Evolutionary conservation across 2,888 invertebrate genomes (phyloP).

Genomic region (Cremastinae sp.): DNA sequence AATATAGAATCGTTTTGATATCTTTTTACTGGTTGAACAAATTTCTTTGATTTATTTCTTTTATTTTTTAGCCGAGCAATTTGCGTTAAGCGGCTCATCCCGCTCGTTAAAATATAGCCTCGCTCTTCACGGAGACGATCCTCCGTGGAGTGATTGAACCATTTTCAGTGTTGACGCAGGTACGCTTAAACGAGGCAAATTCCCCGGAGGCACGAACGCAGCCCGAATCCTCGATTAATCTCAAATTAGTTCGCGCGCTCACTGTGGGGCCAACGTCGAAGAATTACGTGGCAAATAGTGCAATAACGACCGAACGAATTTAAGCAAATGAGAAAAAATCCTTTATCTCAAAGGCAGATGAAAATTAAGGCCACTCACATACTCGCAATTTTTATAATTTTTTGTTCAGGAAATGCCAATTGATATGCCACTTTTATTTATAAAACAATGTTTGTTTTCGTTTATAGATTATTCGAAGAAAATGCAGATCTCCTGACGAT

Average conservation of each 20-base stretch:
- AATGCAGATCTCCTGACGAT: constrained; percentile 89
- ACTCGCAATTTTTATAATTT: constrained; percentile 6
- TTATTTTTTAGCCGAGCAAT: not conserved
- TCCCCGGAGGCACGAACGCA: constrained; percentile 10
- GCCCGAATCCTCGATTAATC: constrained; percentile 38
- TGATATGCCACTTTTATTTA: too few species aligned
- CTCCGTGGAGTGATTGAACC: not conserved
- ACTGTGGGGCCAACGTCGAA: not conserved
- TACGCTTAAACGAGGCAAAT: constrained; percentile 23
- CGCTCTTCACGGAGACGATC: not conserved
- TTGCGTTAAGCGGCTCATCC: not conserved
- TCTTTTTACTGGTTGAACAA: too few species aligned
- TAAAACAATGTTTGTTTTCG: constrained; percentile 10
- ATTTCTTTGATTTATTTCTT: too few species aligned
- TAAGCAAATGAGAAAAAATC: not conserved
- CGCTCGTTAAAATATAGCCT: not conserved
- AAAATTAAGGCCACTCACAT: too few species aligned
- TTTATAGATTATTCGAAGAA: constrained; percentile 90
- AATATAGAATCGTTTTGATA: too few species aligned
- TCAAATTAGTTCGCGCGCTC: constrained; percentile 30
- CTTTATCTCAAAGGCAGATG: not conserved
- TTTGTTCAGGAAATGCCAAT: too few species aligned
- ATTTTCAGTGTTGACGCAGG: constrained; percentile 25
- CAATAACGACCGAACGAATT: not conserved
- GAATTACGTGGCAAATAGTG: constrained; percentile 28